Percentiles rank a stretch among this genome's conserved stretches.
phyloP scores from a whole-genome alignment of 37 sponge, comb jelly and placozoan genomes.

The Aphrocallistes beatrix region DNA sequence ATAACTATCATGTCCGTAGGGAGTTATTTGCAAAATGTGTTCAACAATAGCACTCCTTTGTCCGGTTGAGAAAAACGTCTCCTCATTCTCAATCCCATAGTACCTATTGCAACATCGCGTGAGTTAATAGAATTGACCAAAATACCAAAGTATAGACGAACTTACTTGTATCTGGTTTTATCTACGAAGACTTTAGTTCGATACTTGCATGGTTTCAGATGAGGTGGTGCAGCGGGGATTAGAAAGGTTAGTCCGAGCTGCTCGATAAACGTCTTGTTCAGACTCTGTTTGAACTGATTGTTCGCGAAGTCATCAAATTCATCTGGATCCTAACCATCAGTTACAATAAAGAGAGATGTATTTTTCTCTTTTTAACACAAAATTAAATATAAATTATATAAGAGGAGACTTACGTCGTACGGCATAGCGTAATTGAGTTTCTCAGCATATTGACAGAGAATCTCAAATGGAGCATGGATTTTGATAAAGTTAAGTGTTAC shows the following conservation, averaged over 20 bases:
- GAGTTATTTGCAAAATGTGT: not conserved
- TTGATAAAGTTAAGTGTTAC: not conserved
- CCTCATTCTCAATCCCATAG: not conserved
- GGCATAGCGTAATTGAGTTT: conserved; percentile 14
- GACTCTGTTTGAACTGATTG: not conserved
- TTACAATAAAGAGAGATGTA: too few species aligned
- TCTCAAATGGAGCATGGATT: conserved; percentile 8
- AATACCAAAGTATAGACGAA: not conserved
- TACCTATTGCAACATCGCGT: not conserved
- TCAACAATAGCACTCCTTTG: not conserved
- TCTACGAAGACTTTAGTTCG: not conserved
- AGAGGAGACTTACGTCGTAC: not conserved
- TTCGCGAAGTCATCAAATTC: not conserved
- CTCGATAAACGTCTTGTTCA: conserved; percentile 6
- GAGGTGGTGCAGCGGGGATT: not conserved
- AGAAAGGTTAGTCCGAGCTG: not conserved
- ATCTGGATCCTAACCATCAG: not conserved
- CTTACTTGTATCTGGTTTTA: not conserved
- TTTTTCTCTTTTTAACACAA: not conserved
- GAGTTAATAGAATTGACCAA: not conserved
- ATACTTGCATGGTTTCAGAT: not conserved
- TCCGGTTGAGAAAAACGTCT: not conserved
- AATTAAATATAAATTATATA: not conserved
- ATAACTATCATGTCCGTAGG: not conserved
- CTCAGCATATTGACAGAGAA: conserved; percentile 12